Percentiles rank a stretch among this genome's conserved stretches.
These are phyloP conservation scores for Alaudala cheleensis DNA, from an alignment of 2,113 vertebrate species.

Conservation along the genomic window DNA sequence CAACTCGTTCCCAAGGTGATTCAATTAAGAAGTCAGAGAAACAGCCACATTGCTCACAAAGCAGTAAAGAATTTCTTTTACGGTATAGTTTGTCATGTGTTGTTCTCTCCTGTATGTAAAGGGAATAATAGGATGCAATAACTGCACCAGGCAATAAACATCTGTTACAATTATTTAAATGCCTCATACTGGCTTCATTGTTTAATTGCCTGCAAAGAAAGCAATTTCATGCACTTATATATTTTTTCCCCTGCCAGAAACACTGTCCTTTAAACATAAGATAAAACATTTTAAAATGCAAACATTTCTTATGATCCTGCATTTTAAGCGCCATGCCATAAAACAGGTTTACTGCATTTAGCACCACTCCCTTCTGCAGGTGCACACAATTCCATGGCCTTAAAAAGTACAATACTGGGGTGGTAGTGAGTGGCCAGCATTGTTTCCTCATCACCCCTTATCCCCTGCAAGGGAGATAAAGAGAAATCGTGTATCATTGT, in stretches of 20 bases:
- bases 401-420: neutral
- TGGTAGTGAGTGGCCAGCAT: neutral
- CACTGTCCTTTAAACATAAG: conserved; percentile 20
- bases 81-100: neutral
- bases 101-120: conserved; percentile 23
- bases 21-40: conserved; percentile 56
- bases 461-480: neutral
- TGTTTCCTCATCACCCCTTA: neutral
- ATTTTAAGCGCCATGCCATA: neutral
- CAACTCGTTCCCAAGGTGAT: conserved; percentile 10
- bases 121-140: conserved; percentile 41
- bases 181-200: conserved; percentile 20
- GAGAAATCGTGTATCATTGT: neutral
- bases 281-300: conserved; percentile 30
- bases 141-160: conserved; percentile 49
- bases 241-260: conserved; percentile 21
- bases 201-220: conserved; percentile 64
- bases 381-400: neutral
- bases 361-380: neutral
- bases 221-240: neutral
- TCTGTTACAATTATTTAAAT: conserved; percentile 66
- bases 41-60: conserved; percentile 1
- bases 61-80: conserved; percentile 52
- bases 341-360: neutral
- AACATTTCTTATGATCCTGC: neutral